Conservation (phyloP, 2,888 invertebrate genomes). For the Platycheirus albimanus region DNA sequence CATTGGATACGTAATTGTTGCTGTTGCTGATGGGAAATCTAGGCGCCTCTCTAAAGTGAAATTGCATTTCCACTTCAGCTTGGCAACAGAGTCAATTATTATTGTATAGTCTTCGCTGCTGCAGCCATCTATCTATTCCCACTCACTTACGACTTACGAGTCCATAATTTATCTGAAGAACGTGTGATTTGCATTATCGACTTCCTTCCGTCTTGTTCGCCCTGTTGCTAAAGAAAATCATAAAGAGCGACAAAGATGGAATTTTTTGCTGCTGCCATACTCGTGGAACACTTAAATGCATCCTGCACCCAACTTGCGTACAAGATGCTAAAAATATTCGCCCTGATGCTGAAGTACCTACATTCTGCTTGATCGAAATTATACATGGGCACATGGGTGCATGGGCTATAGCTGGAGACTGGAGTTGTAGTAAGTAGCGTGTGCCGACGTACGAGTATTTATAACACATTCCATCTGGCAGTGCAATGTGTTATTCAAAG, state of each 20-base stretch:
- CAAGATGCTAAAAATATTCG: conserved; percentile 41
- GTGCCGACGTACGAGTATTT: conserved; percentile 65
- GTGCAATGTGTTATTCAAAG: conserved; percentile 63
- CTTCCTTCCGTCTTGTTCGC: conserved; percentile 66
- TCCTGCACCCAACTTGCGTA: conserved; percentile 47
- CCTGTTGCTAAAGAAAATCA: conserved; percentile 27
- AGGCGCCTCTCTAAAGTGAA: conserved; percentile 59
- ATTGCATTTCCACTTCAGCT: conserved; percentile 54
- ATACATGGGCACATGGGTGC: too few species aligned
- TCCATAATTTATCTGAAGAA: conserved; percentile 60
- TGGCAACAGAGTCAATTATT: conserved; percentile 8
- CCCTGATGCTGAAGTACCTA: conserved; percentile 16
- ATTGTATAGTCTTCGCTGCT: conserved; percentile 9
- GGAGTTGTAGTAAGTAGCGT: conserved; percentile 40
- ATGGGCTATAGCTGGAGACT: conserved; percentile 33
- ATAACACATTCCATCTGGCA: conserved; percentile 68
- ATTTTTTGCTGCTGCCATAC: conserved; percentile 12
- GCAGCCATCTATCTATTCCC: conserved; percentile 25
- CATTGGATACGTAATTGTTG: conserved; percentile 48
- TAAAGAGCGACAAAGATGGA: conserved; percentile 9
- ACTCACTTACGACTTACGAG: conserved; percentile 54
- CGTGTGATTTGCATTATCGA: conserved; percentile 70
- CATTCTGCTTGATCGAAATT: conserved; percentile 18
- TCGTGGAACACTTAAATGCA: conserved; percentile 64
- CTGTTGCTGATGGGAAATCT: conserved; percentile 48